Percentiles rank a stretch among this genome's conserved stretches.
Conservation (phyloP, 2,888 invertebrate genomes). For the Nymphalis polychloros region DNA sequence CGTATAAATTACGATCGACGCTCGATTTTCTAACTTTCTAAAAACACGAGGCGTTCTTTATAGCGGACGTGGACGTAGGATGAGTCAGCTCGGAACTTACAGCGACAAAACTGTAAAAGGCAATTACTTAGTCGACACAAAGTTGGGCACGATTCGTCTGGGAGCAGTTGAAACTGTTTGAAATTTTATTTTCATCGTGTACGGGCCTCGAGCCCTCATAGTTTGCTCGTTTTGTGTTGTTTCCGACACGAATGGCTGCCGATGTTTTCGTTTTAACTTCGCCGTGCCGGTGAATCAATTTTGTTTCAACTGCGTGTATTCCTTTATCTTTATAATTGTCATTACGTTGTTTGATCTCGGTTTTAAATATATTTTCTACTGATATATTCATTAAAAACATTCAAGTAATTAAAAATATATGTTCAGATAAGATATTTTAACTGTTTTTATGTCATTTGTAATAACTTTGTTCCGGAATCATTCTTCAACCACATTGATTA, state of each 20-base stretch:
- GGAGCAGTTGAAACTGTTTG: slow-evolving; percentile 46
- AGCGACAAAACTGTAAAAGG: slow-evolving; percentile 64
- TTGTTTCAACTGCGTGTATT: slow-evolving; percentile 17
- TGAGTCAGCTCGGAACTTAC: slow-evolving; percentile 62
- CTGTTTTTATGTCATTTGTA: not conserved
- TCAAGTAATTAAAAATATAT: no score
- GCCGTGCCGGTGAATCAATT: slow-evolving; percentile 30
- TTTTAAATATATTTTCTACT: no score
- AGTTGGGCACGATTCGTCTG: slow-evolving; percentile 56
- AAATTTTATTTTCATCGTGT: slow-evolving; percentile 36
- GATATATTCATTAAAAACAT: no score
- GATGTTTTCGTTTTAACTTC: slow-evolving; percentile 34
- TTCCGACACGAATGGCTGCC: slow-evolving; percentile 33
- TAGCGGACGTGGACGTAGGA: slow-evolving; percentile 28
- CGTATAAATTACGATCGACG: slow-evolving; percentile 27
- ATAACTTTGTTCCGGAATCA: not conserved
- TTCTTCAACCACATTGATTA: not conserved
- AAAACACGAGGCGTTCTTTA: slow-evolving; percentile 19
- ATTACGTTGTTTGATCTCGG: slow-evolving; percentile 2
- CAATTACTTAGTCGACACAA: slow-evolving; percentile 67
- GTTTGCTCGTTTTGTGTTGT: slow-evolving; percentile 36
- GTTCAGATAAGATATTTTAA: not conserved
- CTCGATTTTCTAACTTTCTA: slow-evolving; percentile 32
- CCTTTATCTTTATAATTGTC: slow-evolving; percentile 23
- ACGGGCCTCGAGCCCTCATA: slow-evolving; percentile 27